Percentiles rank a stretch among this genome's conserved stretches.
Evolutionary conservation across 2,113 vertebrate genomes (phyloP).

Genomic region (Tragelaphus imberbis): DNA sequence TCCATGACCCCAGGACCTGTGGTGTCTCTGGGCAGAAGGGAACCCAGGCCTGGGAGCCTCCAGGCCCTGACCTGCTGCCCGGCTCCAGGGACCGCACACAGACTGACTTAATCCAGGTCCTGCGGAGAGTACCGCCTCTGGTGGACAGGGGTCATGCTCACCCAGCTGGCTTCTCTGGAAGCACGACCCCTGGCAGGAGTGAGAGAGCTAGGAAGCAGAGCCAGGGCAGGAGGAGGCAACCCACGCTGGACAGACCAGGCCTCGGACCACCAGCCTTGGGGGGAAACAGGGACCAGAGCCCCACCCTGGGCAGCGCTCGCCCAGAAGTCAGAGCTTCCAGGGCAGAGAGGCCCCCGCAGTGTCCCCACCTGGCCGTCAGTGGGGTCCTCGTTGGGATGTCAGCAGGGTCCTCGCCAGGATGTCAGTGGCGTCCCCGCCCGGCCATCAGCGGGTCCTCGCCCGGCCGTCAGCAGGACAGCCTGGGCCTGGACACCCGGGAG

Average conservation of each 20-base stretch:
- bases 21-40: too few species aligned
- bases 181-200: fast-evolving
- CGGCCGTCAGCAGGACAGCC: fast-evolving
- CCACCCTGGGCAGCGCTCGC: fast-evolving
- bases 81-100: fast-evolving
- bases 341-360: fast-evolving
- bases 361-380: fast-evolving
- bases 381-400: background rate
- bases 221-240: fast-evolving
- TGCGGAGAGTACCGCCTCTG: fast-evolving
- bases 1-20: background rate
- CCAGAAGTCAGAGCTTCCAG: background rate
- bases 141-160: background rate
- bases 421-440: fast-evolving
- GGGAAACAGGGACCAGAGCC: fast-evolving
- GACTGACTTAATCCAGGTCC: fast-evolving
- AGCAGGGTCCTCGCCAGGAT: fast-evolving
- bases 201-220: fast-evolving
- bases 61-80: fast-evolving
- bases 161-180: fast-evolving
- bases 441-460: fast-evolving
- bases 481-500: background rate
- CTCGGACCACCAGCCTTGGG: fast-evolving
- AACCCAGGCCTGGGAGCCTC: background rate
- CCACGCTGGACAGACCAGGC: fast-evolving